Percentiles rank a stretch among this genome's conserved stretches.
phyloP scores from a whole-genome alignment of 2,113 vertebrate genomes.

The Antigone vipio region DNA sequence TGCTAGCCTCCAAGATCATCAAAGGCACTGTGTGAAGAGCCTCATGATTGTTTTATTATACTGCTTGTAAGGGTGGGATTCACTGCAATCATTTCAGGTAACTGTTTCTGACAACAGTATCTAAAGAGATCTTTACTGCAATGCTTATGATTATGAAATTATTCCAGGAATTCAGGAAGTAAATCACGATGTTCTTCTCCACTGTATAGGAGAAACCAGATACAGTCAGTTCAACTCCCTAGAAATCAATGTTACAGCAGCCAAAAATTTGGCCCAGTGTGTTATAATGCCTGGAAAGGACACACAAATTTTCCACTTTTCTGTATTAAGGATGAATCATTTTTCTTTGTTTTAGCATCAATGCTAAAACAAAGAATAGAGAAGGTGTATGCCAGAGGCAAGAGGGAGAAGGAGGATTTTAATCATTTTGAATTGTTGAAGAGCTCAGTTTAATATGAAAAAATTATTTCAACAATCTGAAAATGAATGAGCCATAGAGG shows the following conservation, averaged over 20 bases:
- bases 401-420: neutral
- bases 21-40: neutral
- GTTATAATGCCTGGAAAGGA: conserved; percentile 48
- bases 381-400: conserved; percentile 20
- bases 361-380: conserved; percentile 32
- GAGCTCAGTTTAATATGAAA: conserved; percentile 17
- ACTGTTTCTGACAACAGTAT: neutral
- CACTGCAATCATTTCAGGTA: neutral
- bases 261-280: neutral
- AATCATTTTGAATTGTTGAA: conserved; percentile 21
- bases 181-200: neutral
- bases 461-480: neutral
- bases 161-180: conserved; percentile 36
- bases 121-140: neutral
- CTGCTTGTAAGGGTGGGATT: neutral
- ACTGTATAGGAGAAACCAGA: conserved; percentile 3
- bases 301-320: conserved; percentile 46
- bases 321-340: conserved; percentile 37
- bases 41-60: neutral
- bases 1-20: neutral
- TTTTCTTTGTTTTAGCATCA: conserved; percentile 57
- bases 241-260: conserved; percentile 1
- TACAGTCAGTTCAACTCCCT: neutral
- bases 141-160: conserved; percentile 1
- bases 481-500: conserved; percentile 18